Evolutionary conservation across 2,888 invertebrate genomes (phyloP), one percentile per base, ranked within the genome.

Genomic region (Pristionchus fissidentatus): DNA sequence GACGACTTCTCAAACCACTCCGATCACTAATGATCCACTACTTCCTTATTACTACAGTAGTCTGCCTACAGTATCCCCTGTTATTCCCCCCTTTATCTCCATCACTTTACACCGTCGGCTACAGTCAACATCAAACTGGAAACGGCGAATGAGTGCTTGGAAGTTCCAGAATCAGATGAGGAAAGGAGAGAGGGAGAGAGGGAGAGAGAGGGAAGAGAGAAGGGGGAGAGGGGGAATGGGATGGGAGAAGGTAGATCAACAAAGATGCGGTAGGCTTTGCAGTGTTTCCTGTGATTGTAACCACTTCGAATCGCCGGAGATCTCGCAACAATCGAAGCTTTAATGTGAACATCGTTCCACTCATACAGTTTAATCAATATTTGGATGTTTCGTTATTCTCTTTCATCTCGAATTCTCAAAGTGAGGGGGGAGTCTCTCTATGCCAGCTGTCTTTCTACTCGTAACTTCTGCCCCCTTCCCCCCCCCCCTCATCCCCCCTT

Each of bases 181-280:
- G 60, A 60, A 26, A n/a, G 60, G 60, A n/a, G 60, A 60, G 22
- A 60, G 60, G 26, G 26, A 60, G 60, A 60, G 60, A n/a, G 22
- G 19, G 19, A 60, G 26, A 10, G 22, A 77, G 49, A 94, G 94
- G 94, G 94, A 29, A 95, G 96, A 90, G 96, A 96, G 93, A 94
- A 97, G 86, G 95, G 96, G 89, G 96, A 96, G 75, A 75, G n/a
- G 41, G 10, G 41, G 75, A 91, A 97, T 97, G 93, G 95, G 95
- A 88, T 94, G 97, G 32, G 96, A 95, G n/a, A n/a, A 92, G 94
- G 94, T 90, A 96, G 96, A 91, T 95, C 97, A 66, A 95, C 95
- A 91, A 94, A 94, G 95, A 95, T 84, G 97, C 97, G 89, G 95
- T 95, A 88, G 95, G 95, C 88, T 92, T 95, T 55, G 94, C 94